Percentiles rank a stretch among this genome's conserved stretches.
Evolutionary conservation across 2,113 vertebrate genomes (phyloP).

Genomic region (Pogonocichla stellata): DNA sequence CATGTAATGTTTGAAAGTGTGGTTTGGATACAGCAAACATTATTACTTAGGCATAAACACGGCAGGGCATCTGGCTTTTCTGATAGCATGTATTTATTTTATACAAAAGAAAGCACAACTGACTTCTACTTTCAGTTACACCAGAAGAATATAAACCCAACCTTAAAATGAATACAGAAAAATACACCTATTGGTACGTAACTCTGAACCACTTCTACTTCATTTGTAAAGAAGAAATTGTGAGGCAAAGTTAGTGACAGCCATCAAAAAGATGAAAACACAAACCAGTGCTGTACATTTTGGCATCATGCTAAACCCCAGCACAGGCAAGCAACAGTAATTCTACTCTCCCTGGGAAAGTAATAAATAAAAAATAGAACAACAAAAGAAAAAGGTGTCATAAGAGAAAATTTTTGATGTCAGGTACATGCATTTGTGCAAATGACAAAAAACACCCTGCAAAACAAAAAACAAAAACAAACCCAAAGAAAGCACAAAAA

Average conservation of each 20-base stretch:
- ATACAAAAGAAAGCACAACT: neutral
- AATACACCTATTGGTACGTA: neutral
- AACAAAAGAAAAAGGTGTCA: neutral
- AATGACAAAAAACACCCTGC: neutral
- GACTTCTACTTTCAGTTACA: neutral
- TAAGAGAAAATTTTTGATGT: neutral
- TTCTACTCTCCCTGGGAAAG: neutral
- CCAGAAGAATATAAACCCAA: neutral
- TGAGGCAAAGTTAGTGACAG: conserved; percentile 60
- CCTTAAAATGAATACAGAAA: neutral
- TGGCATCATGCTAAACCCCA: conserved; percentile 52
- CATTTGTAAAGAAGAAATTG: neutral
- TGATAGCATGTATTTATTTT: neutral
- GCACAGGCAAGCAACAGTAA: neutral
- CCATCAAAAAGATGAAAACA: conserved; percentile 18
- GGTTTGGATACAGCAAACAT: neutral
- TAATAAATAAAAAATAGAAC: neutral
- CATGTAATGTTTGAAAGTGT: neutral
- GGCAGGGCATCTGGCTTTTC: neutral
- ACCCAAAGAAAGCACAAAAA: neutral
- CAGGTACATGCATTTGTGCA: conserved; percentile 74
- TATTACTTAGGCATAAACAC: neutral
- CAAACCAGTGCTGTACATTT: neutral
- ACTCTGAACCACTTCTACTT: neutral
- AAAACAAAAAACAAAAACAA: neutral